Evolutionary conservation across 2,888 invertebrate genomes (phyloP), one percentile per base, ranked within the genome.

Genomic region (Torymus tubicola): DNA sequence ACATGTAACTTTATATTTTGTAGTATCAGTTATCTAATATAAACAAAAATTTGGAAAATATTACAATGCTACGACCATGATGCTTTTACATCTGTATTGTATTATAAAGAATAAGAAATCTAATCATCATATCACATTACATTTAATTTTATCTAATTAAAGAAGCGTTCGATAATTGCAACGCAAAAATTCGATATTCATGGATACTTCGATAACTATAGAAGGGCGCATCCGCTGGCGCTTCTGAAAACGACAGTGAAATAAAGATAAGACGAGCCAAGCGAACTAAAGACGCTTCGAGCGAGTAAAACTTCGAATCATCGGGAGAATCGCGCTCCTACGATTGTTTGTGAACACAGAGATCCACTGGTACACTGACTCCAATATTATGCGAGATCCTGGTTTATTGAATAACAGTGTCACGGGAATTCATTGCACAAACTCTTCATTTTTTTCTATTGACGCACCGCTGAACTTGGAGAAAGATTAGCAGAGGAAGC

Each of bases 211-310:
- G 64, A 42, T 18, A 72, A 18, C 16, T 61, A n/a, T 0, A 52
- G 8, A 31, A 31, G 31, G 5, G 24, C 13, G 14, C 13, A 14
- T 53, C 68, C 72, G 77, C 60, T 68, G 63, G 65, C 60, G 81
- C 74, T 73, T 60, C 72, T 82, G 87, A 88, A 88, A 89, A 81
- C 86, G 88, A 88, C 83, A 88, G 86, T 87, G 85, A 86, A 83
- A 74, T 61, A 53, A 12, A 60, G 31, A 31, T 31, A 31, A 31
- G 31, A 2, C 4, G 31, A 31, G 31, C 31, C 31, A 31, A 75
- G 52, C 11, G 67, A 16, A 75, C 8, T 67, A 16, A 68, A 55
- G 53, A 68, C 24, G 18, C 24, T 52, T 12, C 16, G n/a, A 42
- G 68, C 52, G 68, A 55, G 16, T 24, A 53, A 68, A 65, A 52